Evolutionary conservation across 2,113 vertebrate species (phyloP), one percentile per base, ranked within the genome.

Genomic region (Clarias gariepinus): DNA sequence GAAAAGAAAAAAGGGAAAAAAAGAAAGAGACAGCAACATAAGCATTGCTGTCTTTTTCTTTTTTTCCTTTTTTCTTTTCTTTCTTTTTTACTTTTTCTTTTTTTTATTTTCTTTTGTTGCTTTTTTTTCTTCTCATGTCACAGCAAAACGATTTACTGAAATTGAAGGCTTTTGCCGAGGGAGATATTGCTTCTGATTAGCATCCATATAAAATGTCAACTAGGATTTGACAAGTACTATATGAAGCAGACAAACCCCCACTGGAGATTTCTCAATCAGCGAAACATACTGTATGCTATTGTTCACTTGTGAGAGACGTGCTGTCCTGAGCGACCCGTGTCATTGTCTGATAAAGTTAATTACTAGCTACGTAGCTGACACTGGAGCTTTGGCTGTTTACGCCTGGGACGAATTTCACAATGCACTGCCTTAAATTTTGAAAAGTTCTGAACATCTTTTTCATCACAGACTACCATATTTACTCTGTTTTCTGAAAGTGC

Each of bases 301-400:
- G 91, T 93, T 93, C 90, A 91, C 90, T 73, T 55, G 88, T 89
- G 93, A 93, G 91, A 90, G 93, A 92, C 89, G 88, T 86, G 90
- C 91, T 92, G 92, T 94, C 88, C 87, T 85, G 90, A 90, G 87
- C 91, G 92, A 94, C 92, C 92, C 90, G 52, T 94, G 92, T 94
- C 91, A 91, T 92, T 93, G 93, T 93, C 91, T 91, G 93, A 94
- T 94, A 93, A 94, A 94, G 92, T 92, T 92, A 94, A 95, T 95
- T 94, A 94, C 94, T 94, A 93, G 89, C 90, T 84, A 89, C 84
- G 86, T 89, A 90, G 93, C 93, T 91, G 92, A 92, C 90, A 91
- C 89, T 90, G 55, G 86, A 89, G 90, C 36, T 85, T 86, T 55
- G 82, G 90, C 90, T 81, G 88, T 90, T 86, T 92, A 89, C 89